Evolutionary conservation across 2,888 invertebrate species (phyloP), one percentile per base, ranked within the genome.

Genomic region (Eupeodes luniger): DNA sequence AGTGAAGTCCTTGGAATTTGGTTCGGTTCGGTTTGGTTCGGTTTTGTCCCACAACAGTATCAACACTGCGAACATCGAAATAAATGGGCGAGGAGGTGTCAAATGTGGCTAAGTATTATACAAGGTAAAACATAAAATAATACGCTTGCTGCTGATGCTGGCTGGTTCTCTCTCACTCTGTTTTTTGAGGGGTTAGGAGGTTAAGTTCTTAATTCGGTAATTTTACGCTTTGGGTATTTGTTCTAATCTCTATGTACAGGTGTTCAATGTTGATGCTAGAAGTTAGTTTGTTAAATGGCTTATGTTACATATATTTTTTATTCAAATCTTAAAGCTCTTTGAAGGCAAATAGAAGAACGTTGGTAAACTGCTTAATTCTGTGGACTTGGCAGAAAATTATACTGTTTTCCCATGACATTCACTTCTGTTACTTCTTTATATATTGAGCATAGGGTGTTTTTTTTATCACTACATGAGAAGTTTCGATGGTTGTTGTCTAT

Each of bases 141-240:
- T 79, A 64, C 53, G 44, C 55, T 51, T 59, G 69, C 66, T 51
- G 44, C 51, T 83, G 59, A 69, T 59, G n/a, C 57, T 83, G 79
- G n/a, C 57, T 83, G 79, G 57, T n/a, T 10, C n/a, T 51, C 27
- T 49, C 66, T 19, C 19, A 19, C 19, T 34, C 4, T 6, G 16
- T 27, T 67, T 67, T 49, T 27, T 27, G 27, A 27, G 3, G 27
- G 27, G 1, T 27, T 27, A 0, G 59, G 80, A 72, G 87, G 84
- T 80, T 87, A 77, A 77, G 72, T 84, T 84, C 87, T 84, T 84
- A 84, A 87, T 79, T 87, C 64, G 84, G 87, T 77, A 76, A 79
- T 76, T 83, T 83, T 80, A 83, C 67, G 66, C 74, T 84, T 67
- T 83, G 59, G 72, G 66, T 80, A 49, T 62, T 62, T 62, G 11